Conservation (phyloP, 2,113 vertebrate species). For the Mastomys natalensis region DNA sequence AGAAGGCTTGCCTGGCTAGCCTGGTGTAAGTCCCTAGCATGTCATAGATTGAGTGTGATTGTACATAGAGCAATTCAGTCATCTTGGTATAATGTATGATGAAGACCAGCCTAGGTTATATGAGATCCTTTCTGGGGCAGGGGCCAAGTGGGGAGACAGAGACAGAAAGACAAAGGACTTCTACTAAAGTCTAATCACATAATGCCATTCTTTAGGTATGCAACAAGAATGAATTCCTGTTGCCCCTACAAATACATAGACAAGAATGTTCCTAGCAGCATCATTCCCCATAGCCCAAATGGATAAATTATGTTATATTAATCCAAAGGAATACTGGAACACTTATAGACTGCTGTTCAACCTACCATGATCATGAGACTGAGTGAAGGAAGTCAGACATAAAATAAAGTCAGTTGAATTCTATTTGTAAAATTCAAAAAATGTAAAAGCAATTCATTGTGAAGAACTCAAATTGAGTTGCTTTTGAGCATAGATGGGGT, state of each 20-base stretch:
- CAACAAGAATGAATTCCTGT: neutral
- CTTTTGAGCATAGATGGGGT: neutral
- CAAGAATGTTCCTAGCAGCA: neutral
- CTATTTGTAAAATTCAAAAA: neutral
- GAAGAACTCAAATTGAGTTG: neutral
- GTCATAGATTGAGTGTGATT: neutral
- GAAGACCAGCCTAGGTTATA: neutral
- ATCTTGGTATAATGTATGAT: neutral
- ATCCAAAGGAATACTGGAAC: neutral
- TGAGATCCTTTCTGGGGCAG: neutral
- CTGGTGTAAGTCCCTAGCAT: neutral
- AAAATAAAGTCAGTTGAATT: neutral
- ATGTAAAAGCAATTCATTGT: neutral
- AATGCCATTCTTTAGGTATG: neutral
- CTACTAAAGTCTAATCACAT: neutral
- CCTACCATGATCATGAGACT: neutral
- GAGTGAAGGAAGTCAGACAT: neutral
- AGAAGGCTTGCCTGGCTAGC: neutral
- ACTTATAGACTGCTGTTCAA: neutral
- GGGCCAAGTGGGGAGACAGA: neutral
- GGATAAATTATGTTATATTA: neutral
- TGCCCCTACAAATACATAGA: neutral
- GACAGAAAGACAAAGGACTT: neutral
- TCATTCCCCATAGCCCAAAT: neutral
- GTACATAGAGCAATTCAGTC: neutral